Evolutionary conservation across 2,113 vertebrate genomes (phyloP), one percentile per base, ranked within the genome.

Genomic region (Passer montanus): DNA sequence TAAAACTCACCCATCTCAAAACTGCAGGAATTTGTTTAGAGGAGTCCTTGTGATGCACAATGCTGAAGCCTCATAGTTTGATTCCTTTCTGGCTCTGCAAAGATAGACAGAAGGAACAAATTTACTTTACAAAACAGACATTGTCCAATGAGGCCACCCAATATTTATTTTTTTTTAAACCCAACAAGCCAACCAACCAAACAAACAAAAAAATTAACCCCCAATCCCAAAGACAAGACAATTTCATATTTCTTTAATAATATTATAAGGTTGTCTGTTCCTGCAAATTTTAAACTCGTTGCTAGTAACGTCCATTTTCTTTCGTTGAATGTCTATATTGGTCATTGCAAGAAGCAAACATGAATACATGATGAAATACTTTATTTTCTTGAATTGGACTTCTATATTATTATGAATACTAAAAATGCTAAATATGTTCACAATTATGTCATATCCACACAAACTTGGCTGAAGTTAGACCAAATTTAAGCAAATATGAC

Each of bases 191-290:
- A 10, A 7, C 35, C 10, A 39, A 28, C 3, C 5, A 41, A 17
- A 2, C 8, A 37, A 31, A 80, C 10, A 8, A 30, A 30, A 10
- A 37, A 41, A 41, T 63, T 15, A 41, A 6, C 0, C 4, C 3
- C 2, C 2, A 28, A 1, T 5, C 9, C 7, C 4, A 33, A 78
- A 37, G 15, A 59, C 9, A 66, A 66, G 4, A 35, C 1, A n/a
- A 55, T 59, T 87, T 39, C 22, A 47, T 58, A 2, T 26, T 43
- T 5, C 5, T 72, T 75, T 82, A 17, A 11, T 64, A 21, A 30
- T 59, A 30, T 43, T 31, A 11, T 37, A 46, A 52, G 5, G 2
- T 58, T 58, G 11, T 31, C 16, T 50, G 5, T 11, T 88, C 24
- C 7, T 24, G 55, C 15, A 7, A 66, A 28, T 74, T 80, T 69